Evolutionary conservation across 2,797 vertebrate species (phyloP).

Genomic region (Phoeniculus purpureus): DNA sequence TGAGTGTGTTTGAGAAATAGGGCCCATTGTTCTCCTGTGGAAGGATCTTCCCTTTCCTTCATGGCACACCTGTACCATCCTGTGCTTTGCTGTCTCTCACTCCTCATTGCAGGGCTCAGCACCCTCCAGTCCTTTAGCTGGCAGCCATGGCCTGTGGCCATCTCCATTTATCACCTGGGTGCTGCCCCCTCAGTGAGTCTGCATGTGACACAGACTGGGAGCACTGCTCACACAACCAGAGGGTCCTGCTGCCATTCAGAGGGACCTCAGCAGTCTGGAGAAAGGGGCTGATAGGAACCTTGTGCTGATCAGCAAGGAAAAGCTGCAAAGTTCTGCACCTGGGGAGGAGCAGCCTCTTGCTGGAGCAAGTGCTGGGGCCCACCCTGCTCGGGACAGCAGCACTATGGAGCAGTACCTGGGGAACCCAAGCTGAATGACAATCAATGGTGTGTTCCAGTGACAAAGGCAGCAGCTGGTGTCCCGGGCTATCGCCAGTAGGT

Average conservation of each 20-base stretch:
- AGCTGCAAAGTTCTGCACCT: background rate
- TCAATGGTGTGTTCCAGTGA: accelerated
- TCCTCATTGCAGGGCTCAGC: background rate
- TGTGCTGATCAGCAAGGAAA: background rate
- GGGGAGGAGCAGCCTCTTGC: background rate
- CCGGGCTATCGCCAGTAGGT: background rate
- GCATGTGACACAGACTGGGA: accelerated
- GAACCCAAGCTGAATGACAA: background rate
- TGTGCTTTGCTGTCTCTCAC: background rate
- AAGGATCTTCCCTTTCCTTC: background rate
- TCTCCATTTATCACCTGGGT: background rate
- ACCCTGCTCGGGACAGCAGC: background rate
- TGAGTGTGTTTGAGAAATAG: background rate
- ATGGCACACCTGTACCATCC: accelerated
- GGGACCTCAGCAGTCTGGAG: background rate
- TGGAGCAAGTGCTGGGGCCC: background rate
- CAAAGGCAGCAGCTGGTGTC: accelerated
- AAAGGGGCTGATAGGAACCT: background rate
- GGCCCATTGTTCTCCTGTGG: background rate
- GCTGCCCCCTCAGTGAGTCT: background rate
- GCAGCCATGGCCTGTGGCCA: background rate
- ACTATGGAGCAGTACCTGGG: background rate
- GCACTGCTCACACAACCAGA: accelerated
- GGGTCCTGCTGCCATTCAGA: background rate
- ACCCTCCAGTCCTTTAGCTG: background rate